Base-by-base conservation (phyloP, 2,888 invertebrate species). In the Lasioglossum marginatum region DNA sequence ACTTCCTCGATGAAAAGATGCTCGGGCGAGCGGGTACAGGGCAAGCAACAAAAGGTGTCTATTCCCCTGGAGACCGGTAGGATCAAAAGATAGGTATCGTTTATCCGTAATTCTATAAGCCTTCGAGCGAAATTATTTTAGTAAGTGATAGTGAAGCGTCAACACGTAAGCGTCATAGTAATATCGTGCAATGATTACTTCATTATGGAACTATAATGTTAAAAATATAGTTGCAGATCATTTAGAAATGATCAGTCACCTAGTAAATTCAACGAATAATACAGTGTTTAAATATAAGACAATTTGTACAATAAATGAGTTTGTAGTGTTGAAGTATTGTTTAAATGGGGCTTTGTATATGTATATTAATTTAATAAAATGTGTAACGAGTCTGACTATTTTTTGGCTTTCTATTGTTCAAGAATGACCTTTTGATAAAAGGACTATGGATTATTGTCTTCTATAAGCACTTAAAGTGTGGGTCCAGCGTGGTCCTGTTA, bases 11-110 rank as follows among this genome's bases (percentile, higher is more conserved):
- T 74, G 70, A 73, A 45, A 73, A 85, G 52, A 77, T 70, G 78
- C 66, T 27, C 43, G 66, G 71, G 72, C 79, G 60, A 45, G 45
- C 45, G 57, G 34, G 31, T 63, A 71, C n/a, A 34, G 37, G 57
- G 63, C 16, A 45, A 43, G 63, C 31, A 78, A 74, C 81, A 83
- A 82, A 86, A 74, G 73, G 63, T 19, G 75, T 63, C 80, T 71
- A 74, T 48, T 52, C 71, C 23, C 14, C n/a, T n/a, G 16, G 75
- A 23, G 52, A 60, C 57, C 37, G 19, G 23, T 4, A 72, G 78
- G 74, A 78, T 81, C 81, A 81, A 84, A 77, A 52, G 57, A 34
- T 45, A 83, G n/a, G 27, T 45, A 57, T 45, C 34, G 60, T 71
- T 71, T 72, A 16, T 31, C 45, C 14, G 8, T 34, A 23, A 74